phyloP scores from a whole-genome alignment of 30 jellyfish, hydroid and myxozoan species.

The Aurelia sp. region DNA sequence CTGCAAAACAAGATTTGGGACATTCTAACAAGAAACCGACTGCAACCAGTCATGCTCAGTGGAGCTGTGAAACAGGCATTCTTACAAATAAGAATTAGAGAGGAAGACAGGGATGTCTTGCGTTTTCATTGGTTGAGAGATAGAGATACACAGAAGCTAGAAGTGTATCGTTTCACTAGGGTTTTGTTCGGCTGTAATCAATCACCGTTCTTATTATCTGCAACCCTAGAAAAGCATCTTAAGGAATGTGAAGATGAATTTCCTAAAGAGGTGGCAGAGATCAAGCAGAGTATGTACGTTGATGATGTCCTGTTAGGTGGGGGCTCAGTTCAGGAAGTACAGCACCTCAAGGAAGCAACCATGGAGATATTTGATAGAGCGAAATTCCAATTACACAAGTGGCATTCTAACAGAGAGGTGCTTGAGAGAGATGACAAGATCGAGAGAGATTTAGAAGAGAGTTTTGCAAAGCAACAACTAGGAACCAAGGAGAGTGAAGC shows the following conservation, averaged over 20 bases:
- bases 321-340: slow-evolving; percentile 33
- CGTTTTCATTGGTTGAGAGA: slow-evolving; percentile 67
- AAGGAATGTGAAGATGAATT: not conserved
- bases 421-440: slow-evolving; percentile 18
- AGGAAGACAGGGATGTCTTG: slow-evolving; percentile 41
- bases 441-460: not conserved
- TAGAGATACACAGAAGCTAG: slow-evolving; percentile 7
- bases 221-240: slow-evolving; percentile 49
- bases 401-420: slow-evolving; percentile 57
- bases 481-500: slow-evolving; percentile 20
- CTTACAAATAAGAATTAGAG: slow-evolving; percentile 27
- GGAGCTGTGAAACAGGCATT: slow-evolving; percentile 47
- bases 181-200: slow-evolving; percentile 53
- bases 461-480: slow-evolving; percentile 58
- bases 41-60: slow-evolving; percentile 33
- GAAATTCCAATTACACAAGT: slow-evolving; percentile 20
- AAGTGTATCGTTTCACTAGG: slow-evolving; percentile 38
- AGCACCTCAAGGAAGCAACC: slow-evolving; percentile 14
- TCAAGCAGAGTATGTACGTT: slow-evolving; percentile 2
- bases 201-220: slow-evolving; percentile 61
- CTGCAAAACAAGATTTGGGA: slow-evolving; percentile 54
- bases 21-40: slow-evolving; percentile 24
- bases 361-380: slow-evolving; percentile 3
- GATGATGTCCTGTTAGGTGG: slow-evolving; percentile 42
- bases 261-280: slow-evolving; percentile 33